phyloP scores from a whole-genome alignment of 2,797 vertebrate genomes.

The Galago senegalensis region DNA sequence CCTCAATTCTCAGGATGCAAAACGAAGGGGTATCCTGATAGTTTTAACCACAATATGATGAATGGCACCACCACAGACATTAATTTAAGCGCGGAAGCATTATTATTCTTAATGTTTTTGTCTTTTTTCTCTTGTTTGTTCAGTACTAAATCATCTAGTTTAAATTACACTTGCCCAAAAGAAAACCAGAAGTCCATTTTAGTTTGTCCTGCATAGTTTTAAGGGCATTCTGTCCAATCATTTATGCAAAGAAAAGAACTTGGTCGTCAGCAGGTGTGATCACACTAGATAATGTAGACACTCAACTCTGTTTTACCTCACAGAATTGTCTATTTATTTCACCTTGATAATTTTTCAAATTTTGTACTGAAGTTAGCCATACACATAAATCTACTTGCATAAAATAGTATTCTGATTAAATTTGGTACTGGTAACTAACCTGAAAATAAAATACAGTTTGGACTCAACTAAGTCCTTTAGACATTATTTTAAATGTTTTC shows the following conservation, averaged over 20 bases:
- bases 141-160: constrained; percentile 42
- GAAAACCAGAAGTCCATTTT: background rate
- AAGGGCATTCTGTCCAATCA: constrained; percentile 16
- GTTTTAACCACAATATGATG: constrained; percentile 18
- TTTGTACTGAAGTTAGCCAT: background rate
- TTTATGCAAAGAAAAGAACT: constrained; percentile 44
- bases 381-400: background rate
- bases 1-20: background rate
- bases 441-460: constrained; percentile 5
- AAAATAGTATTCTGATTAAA: constrained; percentile 44
- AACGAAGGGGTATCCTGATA: constrained; percentile 40
- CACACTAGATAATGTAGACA: constrained; percentile 44
- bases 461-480: constrained; percentile 22
- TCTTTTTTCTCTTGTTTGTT: constrained; percentile 56
- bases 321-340: constrained; percentile 36
- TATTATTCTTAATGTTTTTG: constrained; percentile 20
- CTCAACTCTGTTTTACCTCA: constrained; percentile 6
- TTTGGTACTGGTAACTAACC: background rate
- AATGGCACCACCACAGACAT: constrained; percentile 31
- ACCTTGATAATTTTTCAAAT: constrained; percentile 39
- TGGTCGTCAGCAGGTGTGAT: background rate
- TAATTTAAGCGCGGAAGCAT: constrained; percentile 11
- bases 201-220: constrained; percentile 8
- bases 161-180: constrained; percentile 61
- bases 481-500: background rate